A percentile compares a stretch with the other conserved stretches of the same genome.
phyloP scores from a whole-genome alignment of 2,113 vertebrate genomes.

The Pimephales promelas region DNA sequence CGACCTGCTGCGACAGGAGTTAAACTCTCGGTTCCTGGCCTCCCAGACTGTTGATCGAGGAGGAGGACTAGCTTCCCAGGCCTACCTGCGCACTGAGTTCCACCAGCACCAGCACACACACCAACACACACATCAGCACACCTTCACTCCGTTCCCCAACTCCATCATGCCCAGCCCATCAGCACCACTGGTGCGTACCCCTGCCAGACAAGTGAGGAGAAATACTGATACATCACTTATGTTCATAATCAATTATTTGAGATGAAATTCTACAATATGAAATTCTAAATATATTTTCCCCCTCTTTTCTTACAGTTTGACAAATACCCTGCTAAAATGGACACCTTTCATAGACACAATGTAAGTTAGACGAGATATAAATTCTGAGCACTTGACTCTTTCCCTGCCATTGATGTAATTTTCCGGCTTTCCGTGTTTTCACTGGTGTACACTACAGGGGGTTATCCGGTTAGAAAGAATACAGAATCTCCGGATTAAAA shows the following conservation, averaged over 20 bases:
- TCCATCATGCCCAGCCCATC: conserved; percentile 57
- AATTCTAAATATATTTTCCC: conserved; percentile 55
- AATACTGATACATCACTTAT: background rate
- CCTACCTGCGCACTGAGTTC: conserved; percentile 47
- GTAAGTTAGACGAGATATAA: conserved; percentile 62
- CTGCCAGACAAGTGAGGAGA: conserved; percentile 60
- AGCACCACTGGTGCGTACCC: conserved; percentile 68
- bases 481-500: no score
- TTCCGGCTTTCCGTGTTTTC: no score
- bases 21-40: conserved; percentile 78
- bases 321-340: conserved; percentile 79
- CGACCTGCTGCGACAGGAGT: conserved; percentile 77
- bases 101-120: conserved; percentile 79
- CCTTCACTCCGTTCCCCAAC: conserved; percentile 79
- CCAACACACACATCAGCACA: conserved; percentile 76
- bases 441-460: no score
- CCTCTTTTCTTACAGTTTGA: conserved; percentile 74
- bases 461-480: no score
- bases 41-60: conserved; percentile 71
- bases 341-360: conserved; percentile 77
- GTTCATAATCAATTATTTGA: background rate
- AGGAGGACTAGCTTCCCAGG: conserved; percentile 34
- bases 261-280: background rate
- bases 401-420: no score
- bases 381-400: no score